Conservation (phyloP, 2,888 invertebrate genomes). For the Myopa testacea region DNA sequence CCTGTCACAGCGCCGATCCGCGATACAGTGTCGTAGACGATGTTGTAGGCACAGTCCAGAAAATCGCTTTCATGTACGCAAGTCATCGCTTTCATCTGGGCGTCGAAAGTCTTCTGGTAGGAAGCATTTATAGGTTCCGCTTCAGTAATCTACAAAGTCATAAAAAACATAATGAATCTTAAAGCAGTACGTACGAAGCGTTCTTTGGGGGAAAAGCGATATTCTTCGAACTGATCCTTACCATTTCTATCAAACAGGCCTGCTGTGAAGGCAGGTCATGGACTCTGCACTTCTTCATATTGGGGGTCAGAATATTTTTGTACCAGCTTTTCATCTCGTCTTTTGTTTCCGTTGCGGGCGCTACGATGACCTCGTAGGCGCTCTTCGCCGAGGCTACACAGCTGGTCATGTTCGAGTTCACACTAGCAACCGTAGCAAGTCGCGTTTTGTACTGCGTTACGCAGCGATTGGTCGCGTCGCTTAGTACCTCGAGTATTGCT, state of each 20-base stretch:
- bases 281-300: constrained; percentile 30
- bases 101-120: constrained; percentile 35
- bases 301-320: constrained; percentile 20
- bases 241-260: constrained; percentile 44
- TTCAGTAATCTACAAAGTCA: constrained; percentile 21
- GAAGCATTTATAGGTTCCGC: constrained; percentile 22
- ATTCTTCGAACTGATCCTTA: constrained; percentile 30
- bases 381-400: constrained; percentile 42
- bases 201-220: too few species aligned
- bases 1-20: constrained; percentile 18
- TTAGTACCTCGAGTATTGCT: constrained; percentile 43
- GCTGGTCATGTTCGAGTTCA: constrained; percentile 32
- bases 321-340: constrained; percentile 44
- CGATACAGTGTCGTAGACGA: constrained; percentile 13
- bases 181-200: too few species aligned
- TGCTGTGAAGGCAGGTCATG: constrained; percentile 10
- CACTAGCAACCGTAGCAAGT: constrained; percentile 37
- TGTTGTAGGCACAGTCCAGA: constrained; percentile 38
- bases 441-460: constrained; percentile 44
- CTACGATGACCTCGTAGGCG: constrained; percentile 16
- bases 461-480: constrained; percentile 44
- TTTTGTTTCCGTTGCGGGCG: neutral
- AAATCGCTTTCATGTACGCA: constrained; percentile 21
- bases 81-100: constrained; percentile 27
- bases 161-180: neutral